phyloP scores from a whole-genome alignment of 2,888 invertebrate species.

The Halocaridina rubra region DNA sequence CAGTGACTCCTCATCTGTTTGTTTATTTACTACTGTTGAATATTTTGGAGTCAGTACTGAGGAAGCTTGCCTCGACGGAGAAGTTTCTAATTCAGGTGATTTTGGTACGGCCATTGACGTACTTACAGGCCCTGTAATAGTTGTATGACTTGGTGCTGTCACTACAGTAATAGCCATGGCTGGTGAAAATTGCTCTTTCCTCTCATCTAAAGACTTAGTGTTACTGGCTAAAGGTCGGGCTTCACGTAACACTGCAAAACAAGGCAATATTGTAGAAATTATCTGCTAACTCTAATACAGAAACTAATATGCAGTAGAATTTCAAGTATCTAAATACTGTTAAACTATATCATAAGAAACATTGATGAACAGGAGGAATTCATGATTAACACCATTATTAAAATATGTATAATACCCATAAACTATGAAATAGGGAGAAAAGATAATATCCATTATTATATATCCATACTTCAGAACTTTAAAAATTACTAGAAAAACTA shows the following conservation, averaged over 20 bases:
- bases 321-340: background rate
- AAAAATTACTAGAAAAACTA: too few relatives aligned
- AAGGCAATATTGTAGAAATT: too few relatives aligned
- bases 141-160: constrained; percentile 36
- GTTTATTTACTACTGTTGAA: too few relatives aligned
- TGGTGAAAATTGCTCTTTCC: too few relatives aligned
- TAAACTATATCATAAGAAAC: background rate
- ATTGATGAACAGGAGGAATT: background rate
- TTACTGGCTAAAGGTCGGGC: constrained; percentile 22
- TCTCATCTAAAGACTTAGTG: background rate
- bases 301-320: background rate
- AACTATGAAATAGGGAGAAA: too few relatives aligned
- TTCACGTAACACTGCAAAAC: constrained; percentile 25
- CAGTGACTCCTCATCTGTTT: too few relatives aligned
- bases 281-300: background rate
- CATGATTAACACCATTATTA: background rate
- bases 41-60: too few relatives aligned
- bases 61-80: too few relatives aligned
- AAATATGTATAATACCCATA: too few relatives aligned
- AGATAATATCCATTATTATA: too few relatives aligned
- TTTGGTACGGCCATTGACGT: constrained; percentile 20
- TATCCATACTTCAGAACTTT: too few relatives aligned
- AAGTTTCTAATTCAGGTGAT: too few relatives aligned
- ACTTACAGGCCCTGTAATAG: constrained; percentile 26
- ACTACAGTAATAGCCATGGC: constrained; percentile 10